Evolutionary conservation across 2,888 invertebrate species (phyloP), one percentile per base, ranked within the genome.

Genomic region (Leptogaster cylindrica): DNA sequence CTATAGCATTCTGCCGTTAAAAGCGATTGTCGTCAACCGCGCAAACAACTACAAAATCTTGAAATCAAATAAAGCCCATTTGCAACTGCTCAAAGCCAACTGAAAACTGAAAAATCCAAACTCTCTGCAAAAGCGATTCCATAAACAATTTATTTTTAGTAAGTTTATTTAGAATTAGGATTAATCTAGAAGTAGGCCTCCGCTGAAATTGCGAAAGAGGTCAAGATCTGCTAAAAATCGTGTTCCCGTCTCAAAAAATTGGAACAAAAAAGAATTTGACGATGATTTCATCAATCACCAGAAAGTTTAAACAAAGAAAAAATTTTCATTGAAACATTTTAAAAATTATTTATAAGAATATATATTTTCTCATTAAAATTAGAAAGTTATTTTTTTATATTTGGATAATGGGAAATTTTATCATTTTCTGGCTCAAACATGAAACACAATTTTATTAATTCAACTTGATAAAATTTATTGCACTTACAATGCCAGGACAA

Each of bases 61-160:
- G 55, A 39, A 55, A 55, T 36, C 36, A 12, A 36, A 20, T 3
- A 23, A 46, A 23, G 46, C 46, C 33, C 20, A 36, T 36, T 55
- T 36, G 39, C n/a, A 55, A 55, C 23, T 23, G 23, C 6, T 39
- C 31, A 31, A 36, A 55, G 18, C 36, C 12, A n/a, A n/a, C 6
- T 36, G 36, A 20, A 36, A 55, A 36, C 36, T 55, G n/a, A 55
- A n/a, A 55, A 36, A 33, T n/a, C 23, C 39, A 39, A 18, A 10
- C 14, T 12, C 39, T 20, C 28, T 20, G 36, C 39, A 55, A n/a
- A 44, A 6, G 12, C 36, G 16, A 18, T 39, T 55, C 23, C 55
- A 55, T 55, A 55, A 55, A 55, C 55, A 55, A 55, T 20, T 36
- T 55, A 55, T 55, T 31, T 55, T 55, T 55, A 55, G 55, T 23